Conservation (phyloP, 2,113 vertebrate species). For the Catagonus wagneri region DNA sequence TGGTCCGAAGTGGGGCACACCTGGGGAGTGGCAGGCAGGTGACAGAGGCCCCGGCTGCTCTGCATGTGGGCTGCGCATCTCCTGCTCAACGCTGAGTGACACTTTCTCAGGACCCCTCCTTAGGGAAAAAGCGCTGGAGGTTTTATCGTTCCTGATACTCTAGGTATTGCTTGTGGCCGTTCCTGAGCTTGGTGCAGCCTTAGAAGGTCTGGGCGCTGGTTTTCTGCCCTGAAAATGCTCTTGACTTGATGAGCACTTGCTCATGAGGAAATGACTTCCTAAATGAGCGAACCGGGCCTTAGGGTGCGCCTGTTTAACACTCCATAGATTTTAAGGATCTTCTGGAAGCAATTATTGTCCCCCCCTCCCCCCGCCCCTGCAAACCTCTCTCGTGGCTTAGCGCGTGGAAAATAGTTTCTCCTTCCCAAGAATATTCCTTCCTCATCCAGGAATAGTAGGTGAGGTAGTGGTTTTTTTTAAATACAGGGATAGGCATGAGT, state of each 20-base stretch:
- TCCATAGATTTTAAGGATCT: neutral
- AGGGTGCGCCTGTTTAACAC: neutral
- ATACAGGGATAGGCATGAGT: neutral
- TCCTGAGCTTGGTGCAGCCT: neutral
- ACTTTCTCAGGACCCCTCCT: neutral
- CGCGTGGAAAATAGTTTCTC: neutral
- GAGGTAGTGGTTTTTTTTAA: neutral
- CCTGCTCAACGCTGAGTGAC: neutral
- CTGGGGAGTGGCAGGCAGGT: neutral
- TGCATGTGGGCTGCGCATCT: accelerated
- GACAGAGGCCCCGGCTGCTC: neutral
- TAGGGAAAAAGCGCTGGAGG: neutral
- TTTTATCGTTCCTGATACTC: neutral
- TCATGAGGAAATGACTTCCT: neutral
- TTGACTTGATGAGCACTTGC: neutral
- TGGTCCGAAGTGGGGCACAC: neutral
- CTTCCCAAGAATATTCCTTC: neutral
- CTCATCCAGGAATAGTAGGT: neutral
- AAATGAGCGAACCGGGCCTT: neutral
- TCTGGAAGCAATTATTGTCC: neutral
- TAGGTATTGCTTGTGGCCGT: neutral
- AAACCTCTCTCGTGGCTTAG: neutral
- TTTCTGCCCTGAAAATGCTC: neutral
- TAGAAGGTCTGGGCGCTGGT: neutral
- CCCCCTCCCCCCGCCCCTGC: too few species aligned